phyloP scores from a whole-genome alignment of 2,888 invertebrate species.

The Nineta flava region DNA sequence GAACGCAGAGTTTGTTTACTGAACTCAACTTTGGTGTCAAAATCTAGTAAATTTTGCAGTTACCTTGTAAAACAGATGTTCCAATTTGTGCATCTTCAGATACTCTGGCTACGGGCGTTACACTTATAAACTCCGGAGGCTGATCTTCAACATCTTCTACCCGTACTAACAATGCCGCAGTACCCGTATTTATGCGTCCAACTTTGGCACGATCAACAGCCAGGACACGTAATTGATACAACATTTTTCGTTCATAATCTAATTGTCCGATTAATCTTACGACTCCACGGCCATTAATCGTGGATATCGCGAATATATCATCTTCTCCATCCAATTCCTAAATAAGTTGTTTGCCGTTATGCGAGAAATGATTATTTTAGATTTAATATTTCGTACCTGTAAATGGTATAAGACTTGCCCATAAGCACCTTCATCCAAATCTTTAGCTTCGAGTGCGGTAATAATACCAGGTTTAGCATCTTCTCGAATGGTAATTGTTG shows the following conservation, averaged over 20 bases:
- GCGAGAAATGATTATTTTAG: neutral
- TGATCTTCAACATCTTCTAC: conserved; percentile 83
- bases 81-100: conserved; percentile 73
- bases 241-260: conserved; percentile 74
- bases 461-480: conserved; percentile 60
- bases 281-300: conserved; percentile 72
- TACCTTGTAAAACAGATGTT: conserved; percentile 70
- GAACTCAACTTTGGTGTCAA: neutral
- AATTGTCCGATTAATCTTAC: conserved; percentile 57
- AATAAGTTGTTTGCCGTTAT: neutral
- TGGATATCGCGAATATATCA: conserved; percentile 62
- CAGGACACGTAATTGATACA: conserved; percentile 70
- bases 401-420: conserved; percentile 82
- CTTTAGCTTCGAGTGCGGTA: conserved; percentile 70
- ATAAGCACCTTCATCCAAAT: conserved; percentile 81
- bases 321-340: conserved; percentile 65
- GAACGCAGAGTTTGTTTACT: neutral
- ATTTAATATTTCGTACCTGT: conserved; percentile 20
- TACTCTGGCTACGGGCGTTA: conserved; percentile 74
- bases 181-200: conserved; percentile 72
- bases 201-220: conserved; percentile 75
- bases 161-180: conserved; percentile 73
- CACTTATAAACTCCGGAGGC: conserved; percentile 77
- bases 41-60: neutral
- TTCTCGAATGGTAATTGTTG: conserved; percentile 66